Percentiles rank a stretch among this genome's conserved stretches.
These are phyloP conservation scores for Crepidodera aurea DNA, from an alignment of 2,888 invertebrate genomes.

Conservation along the genomic window DNA sequence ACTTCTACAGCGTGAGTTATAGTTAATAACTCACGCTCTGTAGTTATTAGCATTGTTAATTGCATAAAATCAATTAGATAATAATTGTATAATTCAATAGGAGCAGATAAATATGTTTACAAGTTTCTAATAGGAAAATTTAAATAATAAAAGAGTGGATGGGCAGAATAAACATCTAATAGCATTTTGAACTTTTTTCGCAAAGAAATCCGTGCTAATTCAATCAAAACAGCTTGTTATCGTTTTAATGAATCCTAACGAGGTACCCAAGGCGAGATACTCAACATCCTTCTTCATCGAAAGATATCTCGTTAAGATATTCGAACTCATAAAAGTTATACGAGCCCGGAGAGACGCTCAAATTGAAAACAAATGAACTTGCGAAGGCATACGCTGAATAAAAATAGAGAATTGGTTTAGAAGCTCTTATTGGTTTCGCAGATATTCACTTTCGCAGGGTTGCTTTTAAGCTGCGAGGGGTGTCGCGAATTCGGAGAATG, in stretches of 20 bases:
- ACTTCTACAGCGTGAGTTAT: no score
- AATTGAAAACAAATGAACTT: conserved; percentile 26
- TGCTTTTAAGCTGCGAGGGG: neutral
- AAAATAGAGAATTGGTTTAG: conserved; percentile 19
- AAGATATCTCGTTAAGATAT: conserved; percentile 14
- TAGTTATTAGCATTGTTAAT: no score
- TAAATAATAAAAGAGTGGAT: no score
- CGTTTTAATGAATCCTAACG: conserved; percentile 11
- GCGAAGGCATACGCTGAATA: conserved; percentile 15
- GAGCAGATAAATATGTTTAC: no score
- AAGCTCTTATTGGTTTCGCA: conserved; percentile 20
- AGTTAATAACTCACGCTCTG: no score
- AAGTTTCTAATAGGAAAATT: no score
- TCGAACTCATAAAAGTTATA: conserved; percentile 22
- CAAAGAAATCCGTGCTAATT: neutral
- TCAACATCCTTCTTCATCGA: neutral
- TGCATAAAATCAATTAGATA: no score
- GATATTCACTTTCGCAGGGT: conserved; percentile 8
- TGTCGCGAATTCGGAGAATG: neutral
- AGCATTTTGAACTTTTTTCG: neutral
- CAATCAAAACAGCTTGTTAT: neutral
- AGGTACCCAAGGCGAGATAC: neutral
- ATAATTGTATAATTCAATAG: no score
- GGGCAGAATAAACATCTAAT: no score
- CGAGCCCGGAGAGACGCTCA: conserved; percentile 4